Evolutionary conservation across 2,888 invertebrate species (phyloP).

Genomic region (Ormyrus labotus): DNA sequence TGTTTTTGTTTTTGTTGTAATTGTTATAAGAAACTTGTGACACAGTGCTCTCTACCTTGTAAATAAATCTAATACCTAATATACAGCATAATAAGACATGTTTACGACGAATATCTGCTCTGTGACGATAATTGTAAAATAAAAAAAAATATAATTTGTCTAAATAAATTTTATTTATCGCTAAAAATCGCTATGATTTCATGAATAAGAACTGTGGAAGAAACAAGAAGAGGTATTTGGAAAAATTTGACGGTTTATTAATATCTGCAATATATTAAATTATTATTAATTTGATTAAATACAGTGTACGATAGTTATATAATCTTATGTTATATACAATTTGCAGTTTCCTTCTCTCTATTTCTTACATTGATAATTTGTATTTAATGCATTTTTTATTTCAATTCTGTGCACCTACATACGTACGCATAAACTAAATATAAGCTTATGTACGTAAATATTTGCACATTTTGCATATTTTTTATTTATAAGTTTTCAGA

Average conservation of each 20-base stretch:
- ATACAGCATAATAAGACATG: slow-evolving; percentile 6
- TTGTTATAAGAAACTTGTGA: slow-evolving; percentile 62
- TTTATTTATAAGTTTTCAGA: slow-evolving; percentile 56
- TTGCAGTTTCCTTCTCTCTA: slow-evolving; percentile 58
- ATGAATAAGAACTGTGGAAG: too few relatives aligned
- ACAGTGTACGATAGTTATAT: slow-evolving; percentile 70
- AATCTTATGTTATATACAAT: slow-evolving; percentile 70
- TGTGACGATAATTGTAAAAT: neutral
- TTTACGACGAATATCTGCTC: neutral
- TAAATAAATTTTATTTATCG: slow-evolving; percentile 31
- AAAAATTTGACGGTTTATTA: slow-evolving; percentile 58
- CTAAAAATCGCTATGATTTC: neutral
- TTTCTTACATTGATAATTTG: slow-evolving; percentile 50
- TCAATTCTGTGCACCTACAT: slow-evolving; percentile 32
- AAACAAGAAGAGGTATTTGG: too few relatives aligned
- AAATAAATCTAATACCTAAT: slow-evolving; percentile 45
- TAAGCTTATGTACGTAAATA: slow-evolving; percentile 18
- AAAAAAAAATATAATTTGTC: neutral
- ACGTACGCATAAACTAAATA: neutral
- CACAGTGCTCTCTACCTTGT: slow-evolving; percentile 67
- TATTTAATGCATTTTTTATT: slow-evolving; percentile 50
- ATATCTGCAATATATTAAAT: slow-evolving; percentile 74
- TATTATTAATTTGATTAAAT: slow-evolving; percentile 70
- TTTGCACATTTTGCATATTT: slow-evolving; percentile 53
- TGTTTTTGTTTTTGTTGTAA: slow-evolving; percentile 66